Evolutionary conservation across 2,113 vertebrate genomes (phyloP).

Genomic region (Rattus norvegicus): DNA sequence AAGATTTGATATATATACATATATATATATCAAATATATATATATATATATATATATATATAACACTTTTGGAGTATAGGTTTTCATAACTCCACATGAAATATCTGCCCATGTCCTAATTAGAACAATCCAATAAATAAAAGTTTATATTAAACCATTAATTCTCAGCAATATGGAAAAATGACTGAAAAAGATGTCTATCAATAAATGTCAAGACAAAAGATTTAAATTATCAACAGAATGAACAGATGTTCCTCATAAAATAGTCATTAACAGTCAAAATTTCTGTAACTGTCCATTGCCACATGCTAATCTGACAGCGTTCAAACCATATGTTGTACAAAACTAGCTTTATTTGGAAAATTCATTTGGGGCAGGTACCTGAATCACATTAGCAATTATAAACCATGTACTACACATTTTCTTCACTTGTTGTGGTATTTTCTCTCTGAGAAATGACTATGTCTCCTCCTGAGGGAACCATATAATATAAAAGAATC

Average conservation of each 20-base stretch:
- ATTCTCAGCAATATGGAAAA: neutral
- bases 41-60: neutral
- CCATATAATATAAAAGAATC: constrained; percentile 6
- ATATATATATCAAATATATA: neutral
- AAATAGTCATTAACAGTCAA: neutral
- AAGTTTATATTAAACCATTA: neutral
- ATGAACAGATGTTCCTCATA: neutral
- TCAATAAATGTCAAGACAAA: neutral
- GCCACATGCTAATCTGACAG: neutral
- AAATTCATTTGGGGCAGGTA: neutral
- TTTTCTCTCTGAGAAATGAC: constrained; percentile 60
- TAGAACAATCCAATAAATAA: neutral
- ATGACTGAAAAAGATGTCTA: neutral
- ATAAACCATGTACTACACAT: constrained; percentile 57
- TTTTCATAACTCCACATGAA: neutral
- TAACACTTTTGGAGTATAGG: neutral
- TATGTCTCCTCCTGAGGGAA: constrained; percentile 57
- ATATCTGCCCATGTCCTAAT: neutral
- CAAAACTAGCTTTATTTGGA: constrained; percentile 51
- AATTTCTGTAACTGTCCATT: neutral
- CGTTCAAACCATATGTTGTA: neutral
- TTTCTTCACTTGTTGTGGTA: constrained; percentile 27
- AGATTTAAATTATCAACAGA: neutral
- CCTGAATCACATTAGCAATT: constrained; percentile 65
- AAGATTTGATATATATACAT: neutral